Conservation (phyloP, 2,113 vertebrate genomes). For the Protobothrops mucrosquamatus region DNA sequence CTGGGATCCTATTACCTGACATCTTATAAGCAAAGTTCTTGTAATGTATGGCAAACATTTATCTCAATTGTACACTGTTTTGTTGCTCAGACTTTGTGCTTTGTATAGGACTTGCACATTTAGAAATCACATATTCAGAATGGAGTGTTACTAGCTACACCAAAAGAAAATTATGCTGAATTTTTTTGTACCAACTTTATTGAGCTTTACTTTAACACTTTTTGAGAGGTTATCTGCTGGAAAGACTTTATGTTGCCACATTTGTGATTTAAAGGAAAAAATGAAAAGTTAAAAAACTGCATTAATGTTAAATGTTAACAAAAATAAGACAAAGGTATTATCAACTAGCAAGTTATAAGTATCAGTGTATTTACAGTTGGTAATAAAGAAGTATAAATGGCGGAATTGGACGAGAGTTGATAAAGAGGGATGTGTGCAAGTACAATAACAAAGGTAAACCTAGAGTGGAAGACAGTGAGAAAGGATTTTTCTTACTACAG, state of each 20-base stretch:
- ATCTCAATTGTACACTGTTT: neutral
- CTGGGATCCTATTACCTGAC: neutral
- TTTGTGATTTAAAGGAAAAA: neutral
- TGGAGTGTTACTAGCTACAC: neutral
- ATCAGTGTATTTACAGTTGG: neutral
- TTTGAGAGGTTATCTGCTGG: neutral
- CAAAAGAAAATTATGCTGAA: neutral
- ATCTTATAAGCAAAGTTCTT: neutral
- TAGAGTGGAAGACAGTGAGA: neutral
- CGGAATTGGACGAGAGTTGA: neutral
- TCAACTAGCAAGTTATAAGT: neutral
- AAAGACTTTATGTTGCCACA: neutral
- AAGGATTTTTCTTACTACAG: neutral
- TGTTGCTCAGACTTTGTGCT: neutral
- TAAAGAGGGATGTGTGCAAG: neutral
- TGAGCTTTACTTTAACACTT: neutral
- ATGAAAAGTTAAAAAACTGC: neutral
- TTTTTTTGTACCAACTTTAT: neutral
- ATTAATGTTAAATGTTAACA: neutral
- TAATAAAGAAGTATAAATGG: neutral
- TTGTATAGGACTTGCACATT: neutral
- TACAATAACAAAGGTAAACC: neutral
- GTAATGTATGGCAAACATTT: neutral
- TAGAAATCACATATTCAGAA: neutral
- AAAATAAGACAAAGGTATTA: neutral